A percentile compares a stretch with the other conserved stretches of the same genome.
Evolutionary conservation across 2,797 vertebrate genomes (phyloP).

Genomic region (Anabas testudineus): DNA sequence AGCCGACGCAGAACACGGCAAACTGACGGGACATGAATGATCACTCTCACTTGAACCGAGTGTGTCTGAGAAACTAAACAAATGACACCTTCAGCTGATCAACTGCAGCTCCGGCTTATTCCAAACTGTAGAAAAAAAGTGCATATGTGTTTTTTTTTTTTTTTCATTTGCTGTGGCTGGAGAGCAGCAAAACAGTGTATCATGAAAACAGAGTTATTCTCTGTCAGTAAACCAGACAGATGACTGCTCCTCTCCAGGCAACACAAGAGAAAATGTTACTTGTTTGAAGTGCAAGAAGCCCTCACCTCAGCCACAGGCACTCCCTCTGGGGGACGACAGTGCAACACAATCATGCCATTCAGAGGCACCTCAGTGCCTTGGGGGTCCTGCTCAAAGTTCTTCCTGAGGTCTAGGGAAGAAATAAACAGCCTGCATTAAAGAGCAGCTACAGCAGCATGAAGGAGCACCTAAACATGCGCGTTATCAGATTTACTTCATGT

Average conservation of each 20-base stretch:
- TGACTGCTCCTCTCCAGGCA: slow-evolving; percentile 54
- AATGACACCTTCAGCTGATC: slow-evolving; percentile 34
- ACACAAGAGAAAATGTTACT: slow-evolving; percentile 47
- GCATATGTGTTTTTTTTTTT: slow-evolving; percentile 6
- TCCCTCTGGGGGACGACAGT: slow-evolving; percentile 98
- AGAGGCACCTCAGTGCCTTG: slow-evolving; percentile 97
- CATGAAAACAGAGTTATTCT: slow-evolving; percentile 32
- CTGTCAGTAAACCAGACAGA: slow-evolving; percentile 40
- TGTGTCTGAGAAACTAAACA: slow-evolving; percentile 18
- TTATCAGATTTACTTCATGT: slow-evolving; percentile 18
- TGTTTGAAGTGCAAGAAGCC: slow-evolving; percentile 66
- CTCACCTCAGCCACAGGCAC: slow-evolving; percentile 95
- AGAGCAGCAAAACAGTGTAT: slow-evolving; percentile 30
- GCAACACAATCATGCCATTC: slow-evolving; percentile 96
- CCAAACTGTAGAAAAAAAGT: slow-evolving; percentile 19
- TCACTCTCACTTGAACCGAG: slow-evolving; percentile 15
- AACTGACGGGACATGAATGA: slow-evolving; percentile 16
- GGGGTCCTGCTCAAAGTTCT: slow-evolving; percentile 98
- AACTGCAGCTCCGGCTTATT: slow-evolving; percentile 18
- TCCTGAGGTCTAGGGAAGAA: slow-evolving; percentile 89
- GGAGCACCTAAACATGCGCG: slow-evolving; percentile 12
- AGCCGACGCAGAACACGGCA: slow-evolving; percentile 6
- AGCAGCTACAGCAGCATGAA: neutral
- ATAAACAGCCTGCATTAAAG: slow-evolving; percentile 58
- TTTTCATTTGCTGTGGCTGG: slow-evolving; percentile 31